Evolutionary conservation across 2,888 invertebrate species (phyloP).

Genomic region (Archaeoteleia sp.): DNA sequence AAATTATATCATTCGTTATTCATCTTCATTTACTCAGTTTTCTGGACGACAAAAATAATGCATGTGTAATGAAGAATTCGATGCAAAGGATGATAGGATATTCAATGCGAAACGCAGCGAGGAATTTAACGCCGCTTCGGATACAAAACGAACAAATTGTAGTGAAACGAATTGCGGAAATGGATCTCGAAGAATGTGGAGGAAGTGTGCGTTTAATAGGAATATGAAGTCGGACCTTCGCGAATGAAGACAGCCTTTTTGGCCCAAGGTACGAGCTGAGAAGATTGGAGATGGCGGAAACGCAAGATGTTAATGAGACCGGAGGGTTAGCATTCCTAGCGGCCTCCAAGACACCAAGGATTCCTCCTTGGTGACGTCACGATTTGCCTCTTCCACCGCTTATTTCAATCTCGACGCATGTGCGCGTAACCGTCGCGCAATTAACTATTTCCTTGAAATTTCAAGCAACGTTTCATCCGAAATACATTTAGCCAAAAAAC

Average conservation of each 20-base stretch:
- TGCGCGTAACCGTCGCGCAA: slow-evolving; percentile 51
- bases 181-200: slow-evolving; percentile 26
- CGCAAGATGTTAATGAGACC: slow-evolving; percentile 75
- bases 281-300: slow-evolving; percentile 66
- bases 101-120: background rate
- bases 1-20: no score
- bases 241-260: slow-evolving; percentile 66
- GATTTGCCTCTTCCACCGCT: slow-evolving; percentile 54
- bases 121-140: background rate
- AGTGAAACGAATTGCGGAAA: no score
- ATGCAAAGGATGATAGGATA: no score
- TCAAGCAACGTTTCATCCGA: slow-evolving; percentile 36
- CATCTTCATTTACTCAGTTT: no score
- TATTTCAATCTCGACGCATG: slow-evolving; percentile 65
- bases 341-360: slow-evolving; percentile 72
- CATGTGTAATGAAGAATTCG: no score
- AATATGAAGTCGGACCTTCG: slow-evolving; percentile 50
- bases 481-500: slow-evolving; percentile 27
- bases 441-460: slow-evolving; percentile 48
- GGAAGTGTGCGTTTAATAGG: slow-evolving; percentile 43
- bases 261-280: slow-evolving; percentile 53
- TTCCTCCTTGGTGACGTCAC: slow-evolving; percentile 65
- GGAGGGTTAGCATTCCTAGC: slow-evolving; percentile 74
- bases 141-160: slow-evolving; percentile 15
- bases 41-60: no score